Base-by-base conservation (phyloP, 2,888 invertebrate species). In the Conistra vaccinii region DNA sequence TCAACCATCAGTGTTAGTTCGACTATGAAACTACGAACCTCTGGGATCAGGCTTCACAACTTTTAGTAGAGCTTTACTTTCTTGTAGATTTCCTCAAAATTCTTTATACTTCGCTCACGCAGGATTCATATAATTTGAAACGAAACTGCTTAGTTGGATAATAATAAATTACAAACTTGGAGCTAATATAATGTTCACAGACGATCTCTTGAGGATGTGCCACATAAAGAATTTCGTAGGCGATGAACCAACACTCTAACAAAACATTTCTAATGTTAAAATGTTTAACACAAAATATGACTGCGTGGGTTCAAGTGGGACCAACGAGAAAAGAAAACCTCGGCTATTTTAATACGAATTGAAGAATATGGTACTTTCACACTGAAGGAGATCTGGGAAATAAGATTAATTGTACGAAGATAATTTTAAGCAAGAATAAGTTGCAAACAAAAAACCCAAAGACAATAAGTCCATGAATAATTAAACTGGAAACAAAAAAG, bases 291-390 rank as follows among this genome's bases (percentile, higher is more conserved):
- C 42, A 55, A 45, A 57, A 72, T 73, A 68, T 57, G 20, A 53
- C 35, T 69, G 80, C 61, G 84, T 83, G 63, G 76, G 82, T 48
- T 63, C 57, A 67, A 70, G 17, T 69, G 17, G 60, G 42, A 42
- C 57, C 35, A 42, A 53, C 14, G 5, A 55, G 55, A 68, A 60
- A 39, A 42, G 26, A 62, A 80, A 70, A 53, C 39, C 7, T 61
- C n/a, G 1, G 12, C 20, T 39, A 58, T 39, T 58, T 35, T 17
- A 60, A 62, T 26, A 61, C 35, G 20, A 67, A 23, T 35, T n/a
- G 7, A 45, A 45, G 5, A 79, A 62, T 67, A 58, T 61, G 12
- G 12, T 60, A 60, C 58, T 76, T 60, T 60, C 4, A 55, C n/a
- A 60, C 7, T 32, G 9, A 55, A 53, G 7, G 2, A 55, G 4